Base-by-base conservation (phyloP, 2,113 vertebrate species). In the Melanerpes aurifrons region DNA sequence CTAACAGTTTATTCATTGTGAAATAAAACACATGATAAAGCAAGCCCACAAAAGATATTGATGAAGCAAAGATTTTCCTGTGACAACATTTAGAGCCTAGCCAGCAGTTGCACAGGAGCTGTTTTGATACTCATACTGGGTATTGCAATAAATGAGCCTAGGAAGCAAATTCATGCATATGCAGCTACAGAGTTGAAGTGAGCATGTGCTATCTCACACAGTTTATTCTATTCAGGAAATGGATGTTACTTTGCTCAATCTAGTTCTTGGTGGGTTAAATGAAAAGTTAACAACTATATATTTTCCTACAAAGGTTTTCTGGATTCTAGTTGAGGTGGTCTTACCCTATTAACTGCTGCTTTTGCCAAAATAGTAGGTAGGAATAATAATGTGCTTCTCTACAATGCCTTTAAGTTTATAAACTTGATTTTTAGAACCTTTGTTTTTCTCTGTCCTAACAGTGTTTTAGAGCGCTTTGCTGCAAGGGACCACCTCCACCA, bases 391-490 rank as follows among this genome's bases (percentile, higher is more conserved):
- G 37, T 87, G 10, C 22, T 82, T 76, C 22, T 63, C 26, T 78
- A 7, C 4, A 43, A 6, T 43, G 8, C 13, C 19, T 87, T 86
- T 63, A 37, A 35, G 12, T 79, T 59, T 91, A 32, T 56, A 18
- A 92, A 69, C 16, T 62, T 69, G 16, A 48, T 32, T 71, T 66
- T 77, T 56, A 82, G 14, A 68, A 64, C 45, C 5, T 90, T 91
- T 82, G 25, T 92, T 80, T 57, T 76, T 25, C 20, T 43, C 59
- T 91, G 4, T 85, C 59, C 64, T 56, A 94, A 25, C 97, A 99
- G 99, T 99, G 99, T 99, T 99, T 99, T 95, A 98, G 99, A 98
- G 98, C 98, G 48, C 98, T 99, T 97, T 99, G 99, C 98, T 99
- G 99, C 98, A 99, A 99, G 97, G 99, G 98, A 96, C 98, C 99